Evolutionary conservation across 2,797 vertebrate species (phyloP), one percentile per base, ranked within the genome.

Genomic region (Acanthiza pusilla): DNA sequence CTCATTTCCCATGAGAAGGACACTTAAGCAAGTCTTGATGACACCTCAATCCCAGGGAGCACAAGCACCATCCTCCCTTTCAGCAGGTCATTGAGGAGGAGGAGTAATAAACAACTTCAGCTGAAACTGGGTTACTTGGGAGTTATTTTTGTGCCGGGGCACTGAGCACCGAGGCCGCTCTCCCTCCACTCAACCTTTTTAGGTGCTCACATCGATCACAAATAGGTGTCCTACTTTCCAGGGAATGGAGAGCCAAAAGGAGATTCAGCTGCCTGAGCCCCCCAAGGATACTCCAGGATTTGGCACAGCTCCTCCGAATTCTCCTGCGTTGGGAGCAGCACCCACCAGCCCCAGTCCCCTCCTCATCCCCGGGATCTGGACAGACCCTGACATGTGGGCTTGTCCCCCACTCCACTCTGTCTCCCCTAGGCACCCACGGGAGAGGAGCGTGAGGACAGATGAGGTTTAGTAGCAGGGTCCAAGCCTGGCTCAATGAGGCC

Each of bases 341-440:
- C 9, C 62, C 43, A 21, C 54, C 38, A 43, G 76, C 32, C 27
- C 16, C 53, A 27, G 17, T 5, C 19, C 29, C 16, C 45, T 34
- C 9, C 72, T 32, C 40, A 19, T 3, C 40, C 36, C n/a, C 1
- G 6, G 10, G 34, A 21, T 57, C 51, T 1, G 0, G 38, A 42
- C 58, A 40, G 27, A 0, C 30, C 55, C 36, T 6, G 1, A 2
- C 5, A 4, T 0, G 0, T 3, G 17, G 55, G n/a, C 51, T 83
- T 10, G 1, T 36, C 10, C 30, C 73, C 19, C 10, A 11, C 13
- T 16, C 15, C 0, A 0, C 83, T 30, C 29, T 22, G 63, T 50
- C 29, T 51, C 43, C 5, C 2, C 23, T 5, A 13, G 51, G 53
- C 51, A 43, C 38, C 38, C 53, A 3, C 0, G 0, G 68, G 27